Evolutionary conservation across 2,113 vertebrate genomes (phyloP).

Genomic region (Axis porcinus): DNA sequence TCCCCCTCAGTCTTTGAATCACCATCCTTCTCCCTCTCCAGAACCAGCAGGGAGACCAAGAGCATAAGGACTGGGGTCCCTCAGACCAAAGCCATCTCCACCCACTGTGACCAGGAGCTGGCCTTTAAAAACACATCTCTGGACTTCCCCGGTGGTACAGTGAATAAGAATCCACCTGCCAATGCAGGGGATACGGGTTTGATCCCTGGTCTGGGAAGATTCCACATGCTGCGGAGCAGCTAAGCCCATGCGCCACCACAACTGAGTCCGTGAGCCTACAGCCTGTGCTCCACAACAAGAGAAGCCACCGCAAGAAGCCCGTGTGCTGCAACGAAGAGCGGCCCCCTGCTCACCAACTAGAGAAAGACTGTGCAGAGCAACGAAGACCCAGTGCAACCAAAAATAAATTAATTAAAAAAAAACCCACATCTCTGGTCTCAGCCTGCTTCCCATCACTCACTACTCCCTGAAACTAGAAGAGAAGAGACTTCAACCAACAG

Average conservation of each 20-base stretch:
- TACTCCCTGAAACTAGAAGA: background rate
- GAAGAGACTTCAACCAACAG: background rate
- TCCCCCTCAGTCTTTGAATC: background rate
- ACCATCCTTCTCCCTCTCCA: background rate
- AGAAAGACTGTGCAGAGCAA: background rate
- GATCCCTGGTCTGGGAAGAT: background rate
- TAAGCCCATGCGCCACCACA: background rate
- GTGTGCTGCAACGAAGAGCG: background rate
- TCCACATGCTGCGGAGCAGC: background rate
- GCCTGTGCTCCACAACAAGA: background rate
- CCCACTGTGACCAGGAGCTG: background rate
- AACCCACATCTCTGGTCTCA: background rate
- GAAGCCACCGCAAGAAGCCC: background rate
- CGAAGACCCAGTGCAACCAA: background rate
- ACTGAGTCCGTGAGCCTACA: background rate
- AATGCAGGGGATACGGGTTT: background rate
- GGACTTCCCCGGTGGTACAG: fast-evolving
- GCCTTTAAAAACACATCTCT: background rate
- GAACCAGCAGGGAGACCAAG: background rate
- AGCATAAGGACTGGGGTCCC: background rate
- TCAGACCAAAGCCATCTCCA: background rate
- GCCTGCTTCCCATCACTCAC: background rate
- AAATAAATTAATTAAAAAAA: background rate
- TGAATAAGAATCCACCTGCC: background rate
- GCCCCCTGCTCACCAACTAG: background rate